These are phyloP conservation scores for Corythornis madagascariensis DNA, from an alignment of 2,113 vertebrate genomes.

Conservation along the genomic window DNA sequence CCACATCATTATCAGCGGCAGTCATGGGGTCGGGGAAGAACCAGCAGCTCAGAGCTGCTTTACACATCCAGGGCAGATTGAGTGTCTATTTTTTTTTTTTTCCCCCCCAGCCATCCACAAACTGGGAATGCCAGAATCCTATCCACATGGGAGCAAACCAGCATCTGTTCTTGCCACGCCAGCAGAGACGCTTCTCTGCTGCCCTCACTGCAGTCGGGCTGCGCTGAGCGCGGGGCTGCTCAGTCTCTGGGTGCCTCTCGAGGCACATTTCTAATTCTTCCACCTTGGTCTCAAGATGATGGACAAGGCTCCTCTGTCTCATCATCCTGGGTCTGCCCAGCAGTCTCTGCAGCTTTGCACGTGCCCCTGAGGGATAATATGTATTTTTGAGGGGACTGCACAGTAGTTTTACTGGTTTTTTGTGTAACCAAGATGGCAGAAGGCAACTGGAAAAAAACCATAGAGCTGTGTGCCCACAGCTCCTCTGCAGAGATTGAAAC, in stretches of 20 bases:
- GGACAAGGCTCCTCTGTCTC: not conserved
- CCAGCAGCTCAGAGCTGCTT: not conserved
- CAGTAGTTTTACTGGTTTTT: not conserved
- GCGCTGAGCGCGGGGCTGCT: fast-evolving
- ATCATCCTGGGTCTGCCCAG: fast-evolving
- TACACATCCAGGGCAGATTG: fast-evolving
- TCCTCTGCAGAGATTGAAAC: not conserved
- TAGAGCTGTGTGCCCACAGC: fast-evolving
- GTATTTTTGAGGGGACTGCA: not conserved
- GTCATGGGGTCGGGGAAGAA: fast-evolving
- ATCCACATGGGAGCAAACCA: not conserved
- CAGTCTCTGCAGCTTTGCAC: not conserved
- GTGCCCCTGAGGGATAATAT: not conserved
- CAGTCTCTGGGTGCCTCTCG: not conserved
- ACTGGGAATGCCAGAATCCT: not conserved
- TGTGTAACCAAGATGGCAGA: not conserved
- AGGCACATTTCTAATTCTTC: not conserved
- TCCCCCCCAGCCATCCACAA: not conserved
- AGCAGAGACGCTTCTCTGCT: not conserved
- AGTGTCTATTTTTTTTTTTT: not conserved
- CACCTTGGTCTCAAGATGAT: not conserved
- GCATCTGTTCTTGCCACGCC: not conserved
- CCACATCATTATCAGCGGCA: too few species aligned
- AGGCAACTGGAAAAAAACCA: not conserved
- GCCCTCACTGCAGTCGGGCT: not conserved